Evolutionary conservation across 2,888 invertebrate species (phyloP).

Genomic region (Apantesis nais): DNA sequence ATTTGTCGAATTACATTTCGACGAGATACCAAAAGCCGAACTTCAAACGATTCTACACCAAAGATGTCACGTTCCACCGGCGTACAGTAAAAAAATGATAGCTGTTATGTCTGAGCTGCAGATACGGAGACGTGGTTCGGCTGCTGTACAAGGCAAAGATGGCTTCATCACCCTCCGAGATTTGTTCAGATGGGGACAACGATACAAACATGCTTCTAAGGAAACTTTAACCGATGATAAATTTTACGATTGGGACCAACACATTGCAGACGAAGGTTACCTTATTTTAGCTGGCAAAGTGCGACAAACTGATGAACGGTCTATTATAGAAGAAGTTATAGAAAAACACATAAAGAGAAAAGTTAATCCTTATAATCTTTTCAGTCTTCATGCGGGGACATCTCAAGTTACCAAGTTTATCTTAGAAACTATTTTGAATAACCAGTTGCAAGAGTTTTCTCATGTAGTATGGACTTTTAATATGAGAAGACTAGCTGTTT

Average conservation of each 20-base stretch:
- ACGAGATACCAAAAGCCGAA: conserved; percentile 96
- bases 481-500: conserved; percentile 92
- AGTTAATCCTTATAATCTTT: conserved; percentile 89
- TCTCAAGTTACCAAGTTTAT: conserved; percentile 92
- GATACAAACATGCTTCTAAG: conserved; percentile 91
- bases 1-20: conserved; percentile 98
- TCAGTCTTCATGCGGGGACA: conserved; percentile 88
- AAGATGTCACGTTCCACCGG: conserved; percentile 94
- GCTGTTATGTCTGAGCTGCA: conserved; percentile 96
- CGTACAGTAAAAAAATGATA: conserved; percentile 96
- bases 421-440: conserved; percentile 87
- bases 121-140: conserved; percentile 92
- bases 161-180: conserved; percentile 97
- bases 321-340: conserved; percentile 92
- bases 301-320: conserved; percentile 92
- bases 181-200: conserved; percentile 98
- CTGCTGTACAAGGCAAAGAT: conserved; percentile 96
- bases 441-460: conserved; percentile 85
- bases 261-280: conserved; percentile 98
- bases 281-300: conserved; percentile 97
- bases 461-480: conserved; percentile 98
- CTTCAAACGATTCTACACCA: conserved; percentile 95
- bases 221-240: conserved; percentile 83
- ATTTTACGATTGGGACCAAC: conserved; percentile 98
- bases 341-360: conserved; percentile 92